Evolutionary conservation across 2,113 vertebrate genomes (phyloP).

Genomic region (Propithecus coquereli): DNA sequence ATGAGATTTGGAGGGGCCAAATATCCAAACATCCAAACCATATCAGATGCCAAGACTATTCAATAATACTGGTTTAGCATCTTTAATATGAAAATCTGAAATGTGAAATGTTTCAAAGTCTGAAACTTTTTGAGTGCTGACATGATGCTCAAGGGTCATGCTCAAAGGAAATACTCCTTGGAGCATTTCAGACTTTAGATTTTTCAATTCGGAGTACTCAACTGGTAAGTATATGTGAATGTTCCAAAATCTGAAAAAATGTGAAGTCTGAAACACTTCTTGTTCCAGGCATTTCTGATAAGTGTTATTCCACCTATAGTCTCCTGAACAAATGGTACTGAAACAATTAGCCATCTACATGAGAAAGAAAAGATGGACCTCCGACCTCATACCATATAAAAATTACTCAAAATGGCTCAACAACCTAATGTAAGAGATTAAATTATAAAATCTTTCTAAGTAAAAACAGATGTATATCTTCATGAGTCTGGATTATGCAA

Average conservation of each 20-base stretch:
- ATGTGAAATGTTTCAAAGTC: too few species aligned
- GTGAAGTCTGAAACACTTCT: too few species aligned
- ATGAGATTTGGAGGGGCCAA: too few species aligned
- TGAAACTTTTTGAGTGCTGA: background rate
- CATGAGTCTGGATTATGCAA: background rate
- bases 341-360: background rate
- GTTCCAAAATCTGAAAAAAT: too few species aligned
- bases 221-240: too few species aligned
- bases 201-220: too few species aligned
- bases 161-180: background rate
- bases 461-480: background rate
- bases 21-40: too few species aligned
- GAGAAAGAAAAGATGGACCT: background rate
- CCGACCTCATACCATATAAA: background rate
- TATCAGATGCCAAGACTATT: too few species aligned
- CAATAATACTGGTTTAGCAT: background rate
- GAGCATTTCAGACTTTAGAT: background rate
- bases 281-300: too few species aligned
- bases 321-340: too few species aligned
- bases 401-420: background rate
- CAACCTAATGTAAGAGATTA: background rate
- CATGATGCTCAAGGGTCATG: background rate
- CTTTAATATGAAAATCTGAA: too few species aligned
- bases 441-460: background rate
- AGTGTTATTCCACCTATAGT: too few species aligned